Percentiles rank a stretch among this genome's conserved stretches.
phyloP scores from a whole-genome alignment of 2,113 vertebrate genomes.

The Zootoca vivipara region DNA sequence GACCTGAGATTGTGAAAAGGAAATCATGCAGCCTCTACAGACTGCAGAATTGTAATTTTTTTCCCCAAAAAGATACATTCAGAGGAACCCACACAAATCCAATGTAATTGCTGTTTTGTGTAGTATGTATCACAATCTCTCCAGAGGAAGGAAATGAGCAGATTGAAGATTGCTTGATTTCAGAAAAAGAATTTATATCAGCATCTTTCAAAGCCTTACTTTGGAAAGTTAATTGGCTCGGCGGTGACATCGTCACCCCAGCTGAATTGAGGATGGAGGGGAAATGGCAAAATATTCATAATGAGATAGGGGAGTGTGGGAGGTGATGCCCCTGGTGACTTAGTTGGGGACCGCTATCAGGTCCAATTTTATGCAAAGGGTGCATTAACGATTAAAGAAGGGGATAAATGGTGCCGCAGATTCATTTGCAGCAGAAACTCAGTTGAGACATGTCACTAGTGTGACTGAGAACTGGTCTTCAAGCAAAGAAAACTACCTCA shows the following conservation, averaged over 20 bases:
- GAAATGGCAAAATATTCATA: rapidly evolving
- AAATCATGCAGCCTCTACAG: conserved; percentile 56
- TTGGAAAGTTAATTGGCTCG: conserved; percentile 30
- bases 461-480: not conserved
- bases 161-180: conserved; percentile 47
- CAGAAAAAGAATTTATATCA: not conserved
- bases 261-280: conserved; percentile 24
- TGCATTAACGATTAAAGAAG: not conserved
- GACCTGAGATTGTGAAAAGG: conserved; percentile 50
- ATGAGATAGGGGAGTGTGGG: not conserved
- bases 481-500: not conserved
- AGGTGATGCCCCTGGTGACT: not conserved
- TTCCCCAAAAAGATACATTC: conserved; percentile 38
- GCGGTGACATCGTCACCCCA: rapidly evolving
- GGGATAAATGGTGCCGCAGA: conserved; percentile 49
- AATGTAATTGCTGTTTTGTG: conserved; percentile 11
- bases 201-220: not conserved
- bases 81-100: conserved; percentile 31
- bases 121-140: conserved; percentile 38
- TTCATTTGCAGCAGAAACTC: conserved; percentile 47
- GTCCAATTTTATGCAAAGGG: not conserved
- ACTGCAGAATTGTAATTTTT: not conserved
- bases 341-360: not conserved
- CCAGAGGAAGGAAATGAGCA: conserved; percentile 30
- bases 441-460: not conserved